Base-by-base conservation (phyloP, 2,797 vertebrate genomes). In the Karalla daura region DNA sequence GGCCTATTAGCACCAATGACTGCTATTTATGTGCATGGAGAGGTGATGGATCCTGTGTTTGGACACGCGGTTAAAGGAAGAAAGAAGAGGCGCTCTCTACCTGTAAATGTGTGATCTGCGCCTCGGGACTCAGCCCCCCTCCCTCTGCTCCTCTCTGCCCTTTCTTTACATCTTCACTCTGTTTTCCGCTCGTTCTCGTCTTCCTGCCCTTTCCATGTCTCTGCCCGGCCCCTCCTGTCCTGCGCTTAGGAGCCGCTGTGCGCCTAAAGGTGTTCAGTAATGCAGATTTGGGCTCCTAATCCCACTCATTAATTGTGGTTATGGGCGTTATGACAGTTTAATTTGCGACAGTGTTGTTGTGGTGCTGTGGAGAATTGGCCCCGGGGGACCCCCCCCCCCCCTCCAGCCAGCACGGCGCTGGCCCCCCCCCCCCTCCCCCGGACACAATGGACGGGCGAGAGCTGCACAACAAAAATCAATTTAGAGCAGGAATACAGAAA, bases 281-380 rank as follows among this genome's bases (percentile, higher is more conserved):
- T 88, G 90, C 88, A 91, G 88, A 91, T 91, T 90, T 76, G 78
- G 86, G 76, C 79, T 73, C 76, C 83, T 87, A 88, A 90, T 89
- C 84, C 88, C 78, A 39, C 78, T 91, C 91, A 91, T 92, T 92
- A 91, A 91, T 92, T 92, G 91, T 88, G 86, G 86, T 92, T 90
- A 87, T 81, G 85, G 86, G 77, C 83, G 76, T 91, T 90, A 91
- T 93, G 91, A 91, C 92, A 92, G 88, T 92, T 93, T 92, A 89
- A 93, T 92, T 92, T 92, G 89, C 78, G 61, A 85, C 89, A 65
- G 82, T 39, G 70, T 80, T 85, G 87, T 90, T 86, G 89, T 83
- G 87, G 83, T 70, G 65, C 63, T 71, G 75, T n/a, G 73, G 74
- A 28, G 87, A 91, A 89, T 92, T 92, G 91, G 89, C 89, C 90